A percentile compares a stretch with the other conserved stretches of the same genome.
These are phyloP conservation scores for Tachysurus fulvidraco DNA, from an alignment of 2,113 vertebrate species.

Conservation along the genomic window DNA sequence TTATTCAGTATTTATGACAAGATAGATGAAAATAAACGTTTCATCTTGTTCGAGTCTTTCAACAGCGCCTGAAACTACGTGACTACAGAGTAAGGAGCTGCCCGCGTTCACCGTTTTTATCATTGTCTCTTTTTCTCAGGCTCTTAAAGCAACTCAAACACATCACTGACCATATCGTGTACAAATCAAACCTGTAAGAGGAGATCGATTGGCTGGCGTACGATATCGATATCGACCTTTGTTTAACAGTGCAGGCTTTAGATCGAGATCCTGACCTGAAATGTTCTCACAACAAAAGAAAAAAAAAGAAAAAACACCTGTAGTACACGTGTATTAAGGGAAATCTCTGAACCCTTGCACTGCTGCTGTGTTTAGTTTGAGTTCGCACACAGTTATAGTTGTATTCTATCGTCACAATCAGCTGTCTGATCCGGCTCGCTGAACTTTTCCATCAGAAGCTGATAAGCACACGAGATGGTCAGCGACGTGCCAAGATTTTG, in stretches of 20 bases:
- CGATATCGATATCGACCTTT: not conserved
- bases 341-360: not conserved
- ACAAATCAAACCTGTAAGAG: not conserved
- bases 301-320: not conserved
- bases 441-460: not conserved
- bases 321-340: not conserved
- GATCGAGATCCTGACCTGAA: not conserved
- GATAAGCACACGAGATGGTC: not conserved
- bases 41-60: not conserved
- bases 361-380: not conserved
- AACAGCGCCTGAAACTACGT: not conserved
- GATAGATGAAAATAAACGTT: not conserved
- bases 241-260: not conserved
- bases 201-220: not conserved
- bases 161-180: not conserved
- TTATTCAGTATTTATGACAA: too few species aligned
- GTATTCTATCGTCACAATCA: not conserved
- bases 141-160: not conserved
- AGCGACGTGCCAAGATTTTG: not conserved
- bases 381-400: too few species aligned
- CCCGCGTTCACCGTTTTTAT: not conserved
- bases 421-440: not conserved
- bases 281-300: not conserved
- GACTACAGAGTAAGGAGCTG: not conserved
- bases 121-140: not conserved